These are phyloP conservation scores for Panagrolaimus sp. DNA, from an alignment of 1,140 invertebrate genomes.

Conservation along the genomic window DNA sequence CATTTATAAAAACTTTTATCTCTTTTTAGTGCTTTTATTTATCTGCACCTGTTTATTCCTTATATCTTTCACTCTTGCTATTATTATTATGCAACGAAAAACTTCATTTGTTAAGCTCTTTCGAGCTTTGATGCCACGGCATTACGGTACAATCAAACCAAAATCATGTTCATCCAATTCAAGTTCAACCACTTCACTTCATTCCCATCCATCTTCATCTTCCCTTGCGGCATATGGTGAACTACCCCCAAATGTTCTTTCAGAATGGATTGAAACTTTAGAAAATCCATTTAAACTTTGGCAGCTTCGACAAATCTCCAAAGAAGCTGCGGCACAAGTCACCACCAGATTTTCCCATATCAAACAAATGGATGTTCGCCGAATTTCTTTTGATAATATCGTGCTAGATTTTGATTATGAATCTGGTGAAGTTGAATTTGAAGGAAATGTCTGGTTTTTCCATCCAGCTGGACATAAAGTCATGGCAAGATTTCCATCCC, in stretches of 20 bases:
- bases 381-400: slow-evolving; percentile 24
- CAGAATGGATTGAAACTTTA: background rate
- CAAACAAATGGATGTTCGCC: slow-evolving; percentile 34
- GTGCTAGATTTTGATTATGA: slow-evolving; percentile 8
- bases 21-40: too few relatives aligned
- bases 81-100: background rate
- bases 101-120: background rate
- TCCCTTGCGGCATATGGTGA: background rate
- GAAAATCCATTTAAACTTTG: slow-evolving; percentile 28
- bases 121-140: background rate
- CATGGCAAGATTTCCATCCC: background rate
- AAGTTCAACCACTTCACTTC: background rate
- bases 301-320: slow-evolving; percentile 15
- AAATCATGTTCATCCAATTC: background rate
- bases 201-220: background rate
- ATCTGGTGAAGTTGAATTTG: slow-evolving; percentile 1
- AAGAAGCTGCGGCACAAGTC: slow-evolving; percentile 17
- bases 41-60: too few relatives aligned
- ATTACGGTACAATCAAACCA: background rate
- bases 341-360: slow-evolving; percentile 18
- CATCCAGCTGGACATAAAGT: slow-evolving; percentile 24
- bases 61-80: too few relatives aligned
- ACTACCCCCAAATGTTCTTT: background rate
- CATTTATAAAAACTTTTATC: too few relatives aligned
- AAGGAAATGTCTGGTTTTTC: slow-evolving; percentile 8